A percentile compares a stretch with the other conserved stretches of the same genome.
Evolutionary conservation across 2,113 vertebrate species (phyloP).

Genomic region (Urocolius indicus): DNA sequence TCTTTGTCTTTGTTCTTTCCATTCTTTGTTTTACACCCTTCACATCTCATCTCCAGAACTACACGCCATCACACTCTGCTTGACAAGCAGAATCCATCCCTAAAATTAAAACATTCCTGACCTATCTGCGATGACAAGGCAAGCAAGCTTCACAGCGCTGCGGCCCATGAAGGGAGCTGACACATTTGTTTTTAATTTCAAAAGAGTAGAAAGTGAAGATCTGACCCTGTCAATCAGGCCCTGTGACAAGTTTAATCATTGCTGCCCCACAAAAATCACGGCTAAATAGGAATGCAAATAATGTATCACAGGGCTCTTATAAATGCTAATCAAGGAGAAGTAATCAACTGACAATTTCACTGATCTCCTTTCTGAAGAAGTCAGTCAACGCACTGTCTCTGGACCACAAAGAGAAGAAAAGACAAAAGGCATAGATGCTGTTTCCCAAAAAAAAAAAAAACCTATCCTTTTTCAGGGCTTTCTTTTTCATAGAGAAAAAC

Average conservation of each 20-base stretch:
- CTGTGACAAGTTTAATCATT: constrained; percentile 99
- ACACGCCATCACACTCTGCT: constrained; percentile 88
- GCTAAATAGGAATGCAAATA: constrained; percentile 99
- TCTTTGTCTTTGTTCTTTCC: constrained; percentile 93
- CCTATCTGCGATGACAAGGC: constrained; percentile 91
- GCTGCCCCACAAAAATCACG: constrained; percentile 96
- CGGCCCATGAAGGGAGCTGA: constrained; percentile 89
- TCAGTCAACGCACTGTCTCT: constrained; percentile 88
- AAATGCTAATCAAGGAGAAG: constrained; percentile 99
- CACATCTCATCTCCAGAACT: constrained; percentile 95
- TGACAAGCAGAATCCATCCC: constrained; percentile 98
- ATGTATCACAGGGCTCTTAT: constrained; percentile 96
- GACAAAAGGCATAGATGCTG: constrained; percentile 76
- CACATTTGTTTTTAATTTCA: constrained; percentile 94
- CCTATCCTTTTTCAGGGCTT: constrained; percentile 76
- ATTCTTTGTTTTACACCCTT: constrained; percentile 97
- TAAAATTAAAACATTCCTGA: constrained; percentile 99
- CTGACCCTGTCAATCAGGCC: constrained; percentile 99
- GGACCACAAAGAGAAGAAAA: constrained; percentile 81
- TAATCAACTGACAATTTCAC: constrained; percentile 99
- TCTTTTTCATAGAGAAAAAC: constrained; percentile 72
- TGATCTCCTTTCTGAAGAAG: constrained; percentile 90
- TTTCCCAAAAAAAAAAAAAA: constrained; percentile 66
- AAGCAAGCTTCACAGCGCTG: constrained; percentile 85
- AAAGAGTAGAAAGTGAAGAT: constrained; percentile 96